These are phyloP conservation scores for Bilobella aurantiaca DNA, from an alignment of 1,140 invertebrate genomes.

Conservation along the genomic window DNA sequence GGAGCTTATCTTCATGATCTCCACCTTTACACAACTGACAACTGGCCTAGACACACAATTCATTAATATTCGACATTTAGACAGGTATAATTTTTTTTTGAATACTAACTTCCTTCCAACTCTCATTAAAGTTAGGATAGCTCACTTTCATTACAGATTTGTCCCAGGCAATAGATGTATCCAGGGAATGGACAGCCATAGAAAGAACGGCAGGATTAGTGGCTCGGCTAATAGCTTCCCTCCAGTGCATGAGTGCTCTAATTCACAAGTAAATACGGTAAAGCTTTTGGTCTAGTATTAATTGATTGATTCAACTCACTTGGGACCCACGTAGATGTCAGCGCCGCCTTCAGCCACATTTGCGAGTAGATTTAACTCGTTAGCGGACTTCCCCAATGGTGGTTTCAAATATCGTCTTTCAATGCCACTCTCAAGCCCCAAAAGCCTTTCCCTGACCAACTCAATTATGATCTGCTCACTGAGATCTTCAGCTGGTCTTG, in stretches of 20 bases:
- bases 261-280: not conserved
- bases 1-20: constrained; percentile 87
- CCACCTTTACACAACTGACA: constrained; percentile 93
- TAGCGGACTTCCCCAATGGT: constrained; percentile 55
- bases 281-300: not conserved
- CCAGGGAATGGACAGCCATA: constrained; percentile 78
- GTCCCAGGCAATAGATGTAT: constrained; percentile 90
- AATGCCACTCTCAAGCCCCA: constrained; percentile 75
- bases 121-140: not conserved
- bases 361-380: constrained; percentile 24
- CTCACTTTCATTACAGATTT: constrained; percentile 87
- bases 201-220: constrained; percentile 79
- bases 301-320: not conserved
- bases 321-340: not conserved
- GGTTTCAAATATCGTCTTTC: constrained; percentile 88
- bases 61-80: no score
- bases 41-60: constrained; percentile 51
- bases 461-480: constrained; percentile 50
- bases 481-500: constrained; percentile 44
- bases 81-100: constrained; percentile 42
- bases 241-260: constrained; percentile 65
- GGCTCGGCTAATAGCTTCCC: constrained; percentile 69
- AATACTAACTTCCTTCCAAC: constrained; percentile 30
- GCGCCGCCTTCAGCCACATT: not conserved
- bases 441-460: constrained; percentile 62